Evolutionary conservation across 2,797 vertebrate genomes (phyloP), one percentile per base, ranked within the genome.

Genomic region (Mus caroli): DNA sequence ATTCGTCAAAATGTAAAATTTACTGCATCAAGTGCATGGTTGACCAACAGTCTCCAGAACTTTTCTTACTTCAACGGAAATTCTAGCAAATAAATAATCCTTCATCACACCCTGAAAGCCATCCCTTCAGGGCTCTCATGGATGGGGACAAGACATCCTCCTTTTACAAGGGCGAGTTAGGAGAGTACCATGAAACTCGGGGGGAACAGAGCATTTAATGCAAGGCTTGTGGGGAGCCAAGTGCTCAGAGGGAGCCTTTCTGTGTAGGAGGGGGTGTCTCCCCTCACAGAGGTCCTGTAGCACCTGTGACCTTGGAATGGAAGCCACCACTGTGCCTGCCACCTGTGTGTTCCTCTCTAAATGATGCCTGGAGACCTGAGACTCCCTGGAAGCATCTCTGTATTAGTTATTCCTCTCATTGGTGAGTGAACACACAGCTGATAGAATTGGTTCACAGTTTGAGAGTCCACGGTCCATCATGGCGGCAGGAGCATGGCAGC

Each of bases 271-370:
- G 28, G 67, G 43, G 4, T 78, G 19, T 77, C 19, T 9, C 67
- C 43, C 67, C 3, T 17, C 82, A 40, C 19, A 60, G 37, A 78
- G 37, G 10, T 31, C 79, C 58, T 37, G 9, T 34, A 6, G 20
- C 28, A 22, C 24, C 83, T 31, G 9, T 31, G 43, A 19, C 20
- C 28, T 76, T 14, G 10, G 9, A 11, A 20, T 52, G 12, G 58
- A 40, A 11, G 73, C 9, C 76, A 24, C 37, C 19, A 6, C 31
- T 11, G 5, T 13, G 7, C 0, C 28, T 12, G 0, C 6, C 31
- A 20, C 28, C 26, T 37, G 34, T n/a, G 20, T 20, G 2, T 6
- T 73, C 43, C 19, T 52, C 24, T 84, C 6, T 5, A 50, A 50
- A 43, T 34, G 11, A 22, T 15, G 69, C 37, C 73, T 91, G 8